Base-by-base conservation (phyloP, 2,797 vertebrate species). In the Sebastes reedi region DNA sequence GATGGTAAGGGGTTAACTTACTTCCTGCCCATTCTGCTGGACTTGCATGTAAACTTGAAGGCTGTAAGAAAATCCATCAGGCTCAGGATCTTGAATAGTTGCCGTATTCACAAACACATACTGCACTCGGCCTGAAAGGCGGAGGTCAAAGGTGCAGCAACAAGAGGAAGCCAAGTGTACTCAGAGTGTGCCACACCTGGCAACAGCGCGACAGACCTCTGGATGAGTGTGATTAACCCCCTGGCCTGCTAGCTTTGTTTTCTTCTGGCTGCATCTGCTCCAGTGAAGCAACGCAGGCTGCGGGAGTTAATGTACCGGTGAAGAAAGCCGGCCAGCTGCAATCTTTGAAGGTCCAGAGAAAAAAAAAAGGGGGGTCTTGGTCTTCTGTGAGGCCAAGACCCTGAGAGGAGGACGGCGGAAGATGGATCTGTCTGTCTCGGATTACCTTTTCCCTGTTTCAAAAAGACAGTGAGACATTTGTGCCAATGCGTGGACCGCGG, bases 101-200 rank as follows among this genome's bases (percentile, higher is more conserved):
- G 64, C 55, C 20, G 1, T 11, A 39, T 68, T 62, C 34, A 20
- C 64, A 32, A 67, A 81, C 72, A 18, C 62, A 75, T 6, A 22
- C 59, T 60, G 39, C 75, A 56, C 70, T 70, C 11, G 66, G 65
- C 79, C 81, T 90, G 70, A 86, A 84, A 87, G 72, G 61, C 60
- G 76, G 71, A 82, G 80, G 88, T 93, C 88, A 90, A 85, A 90
- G 81, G 56, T 42, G 79, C 90, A 72, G 30, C 76, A n/a, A 79
- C 75, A 82, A 83, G 80, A 79, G 84, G 85, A 88, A 86, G 82
- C 80, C 87, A 78, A 88, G 83, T 82, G 89, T 83, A 79, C 81
- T 89, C 83, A 89, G 76, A 88, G 78, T 73, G 83, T 81, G 88
- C 85, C 88, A 91, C 91, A 92, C 92, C 92, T 91, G 92, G 92